Evolutionary conservation across 2,113 vertebrate species (phyloP), one percentile per base, ranked within the genome.

Genomic region (Tychaedon coryphoeus): DNA sequence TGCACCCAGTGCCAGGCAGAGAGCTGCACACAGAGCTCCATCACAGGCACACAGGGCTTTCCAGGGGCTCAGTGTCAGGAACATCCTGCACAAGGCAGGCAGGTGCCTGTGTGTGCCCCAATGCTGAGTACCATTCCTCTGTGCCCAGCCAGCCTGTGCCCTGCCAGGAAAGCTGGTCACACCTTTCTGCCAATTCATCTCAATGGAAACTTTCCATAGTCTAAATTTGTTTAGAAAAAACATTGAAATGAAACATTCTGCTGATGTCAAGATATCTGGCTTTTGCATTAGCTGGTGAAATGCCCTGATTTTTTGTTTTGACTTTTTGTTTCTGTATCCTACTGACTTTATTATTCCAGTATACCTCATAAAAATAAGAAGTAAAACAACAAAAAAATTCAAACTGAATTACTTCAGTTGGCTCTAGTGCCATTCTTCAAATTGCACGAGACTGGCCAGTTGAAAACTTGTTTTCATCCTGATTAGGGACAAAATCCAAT

Each of bases 291-390:
- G 78, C 88, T 92, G 90, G 67, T 95, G 95, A 94, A 88, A 85
- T 2, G 2, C 71, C 86, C 47, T 26, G 77, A 82, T 70, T 73
- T 96, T 92, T 92, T 95, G 87, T 92, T 95, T 94, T 90, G 93
- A 94, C 82, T 95, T 94, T 94, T 91, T 79, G 75, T 93, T 96
- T 96, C 93, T 95, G 12, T 85, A 94, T 88, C 85, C 85, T 96
- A 79, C 85, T 90, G 93, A 73, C 81, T 95, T 93, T 91, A 61
- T 93, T 88, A 95, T 92, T 88, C 24, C 45, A 92, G 53, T 92
- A 79, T 58, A 89, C 42, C 66, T 90, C 91, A 90, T 76, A 90
- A 88, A 93, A 95, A 92, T 26, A 71, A 77, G 69, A 93, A 88
- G 33, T 40, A 85, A 88, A 92, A 77, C 40, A 40, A 40, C 40